A percentile compares a stretch with the other conserved stretches of the same genome.
Evolutionary conservation across 2,113 vertebrate genomes (phyloP).

Genomic region (Eonycteris spelaea): DNA sequence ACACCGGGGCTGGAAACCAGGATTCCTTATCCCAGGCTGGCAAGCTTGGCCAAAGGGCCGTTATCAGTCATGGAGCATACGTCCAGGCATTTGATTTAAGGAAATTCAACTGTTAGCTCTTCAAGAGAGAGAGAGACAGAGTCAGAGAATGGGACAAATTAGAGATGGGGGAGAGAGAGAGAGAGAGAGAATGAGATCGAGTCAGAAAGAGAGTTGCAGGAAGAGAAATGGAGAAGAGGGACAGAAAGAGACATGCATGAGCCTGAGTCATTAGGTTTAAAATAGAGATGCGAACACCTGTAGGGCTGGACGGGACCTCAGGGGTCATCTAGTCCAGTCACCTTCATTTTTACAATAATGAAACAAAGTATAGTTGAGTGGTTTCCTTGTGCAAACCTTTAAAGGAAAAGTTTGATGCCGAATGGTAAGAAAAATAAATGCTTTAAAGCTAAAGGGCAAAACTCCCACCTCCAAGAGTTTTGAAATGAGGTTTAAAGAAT

Average conservation of each 20-base stretch:
- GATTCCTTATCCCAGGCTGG: background rate
- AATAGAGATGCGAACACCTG: background rate
- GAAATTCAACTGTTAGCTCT: background rate
- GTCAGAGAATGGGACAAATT: background rate
- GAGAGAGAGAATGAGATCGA: background rate
- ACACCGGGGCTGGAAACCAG: background rate
- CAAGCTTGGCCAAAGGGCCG: background rate
- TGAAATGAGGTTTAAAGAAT: background rate
- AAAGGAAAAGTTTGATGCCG: background rate
- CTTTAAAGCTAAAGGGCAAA: background rate
- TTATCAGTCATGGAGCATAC: background rate
- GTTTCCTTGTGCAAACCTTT: background rate
- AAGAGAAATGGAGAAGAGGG: background rate
- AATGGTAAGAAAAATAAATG: background rate
- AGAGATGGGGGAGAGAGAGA: background rate
- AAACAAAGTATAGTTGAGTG: background rate
- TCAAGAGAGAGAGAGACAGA: background rate
- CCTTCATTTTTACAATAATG: background rate
- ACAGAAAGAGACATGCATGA: background rate
- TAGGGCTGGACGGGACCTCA: background rate
- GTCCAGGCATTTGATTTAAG: background rate
- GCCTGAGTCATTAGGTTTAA: background rate
- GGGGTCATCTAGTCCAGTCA: accelerated
- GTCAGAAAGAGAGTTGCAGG: background rate
- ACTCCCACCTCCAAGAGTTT: background rate